Conservation (phyloP, 2,888 invertebrate genomes). For the Crossocerus cetratus region DNA sequence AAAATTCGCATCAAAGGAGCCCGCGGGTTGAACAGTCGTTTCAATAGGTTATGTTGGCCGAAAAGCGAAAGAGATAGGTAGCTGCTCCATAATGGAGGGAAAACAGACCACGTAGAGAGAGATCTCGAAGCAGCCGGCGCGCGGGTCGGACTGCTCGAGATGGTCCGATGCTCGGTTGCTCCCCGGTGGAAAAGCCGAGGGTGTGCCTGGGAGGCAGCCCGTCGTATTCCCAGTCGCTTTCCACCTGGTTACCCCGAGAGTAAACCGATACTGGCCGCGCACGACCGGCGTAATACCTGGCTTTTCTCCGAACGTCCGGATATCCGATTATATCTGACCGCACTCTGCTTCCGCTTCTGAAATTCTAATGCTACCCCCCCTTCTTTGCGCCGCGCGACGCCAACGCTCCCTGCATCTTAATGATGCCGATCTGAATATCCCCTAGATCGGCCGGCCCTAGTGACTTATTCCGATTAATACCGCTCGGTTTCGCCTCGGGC, state of each 20-base stretch:
- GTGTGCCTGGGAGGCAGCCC: conserved; percentile 12
- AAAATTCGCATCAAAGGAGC: no score
- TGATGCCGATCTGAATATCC: no score
- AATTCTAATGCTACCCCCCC: conserved; percentile 68
- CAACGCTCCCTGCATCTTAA: no score
- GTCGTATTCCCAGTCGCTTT: conserved; percentile 50
- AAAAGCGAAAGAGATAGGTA: no score
- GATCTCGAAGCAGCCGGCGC: neutral
- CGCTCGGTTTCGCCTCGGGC: no score
- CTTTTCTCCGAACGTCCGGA: conserved; percentile 61
- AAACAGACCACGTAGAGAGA: neutral
- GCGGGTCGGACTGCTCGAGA: no score
- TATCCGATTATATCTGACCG: conserved; percentile 65
- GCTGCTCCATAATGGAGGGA: neutral
- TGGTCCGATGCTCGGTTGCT: conserved; percentile 24
- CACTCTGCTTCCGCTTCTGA: conserved; percentile 62
- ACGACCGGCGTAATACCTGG: conserved; percentile 48
- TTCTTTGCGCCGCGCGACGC: conserved; percentile 25
- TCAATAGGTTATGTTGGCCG: no score
- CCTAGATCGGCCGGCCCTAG: no score
- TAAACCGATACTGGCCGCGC: conserved; percentile 50
- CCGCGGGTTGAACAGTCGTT: no score
- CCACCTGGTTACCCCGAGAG: conserved; percentile 49
- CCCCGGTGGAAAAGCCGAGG: conserved; percentile 11
- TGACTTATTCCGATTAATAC: no score